Evolutionary conservation across 2,113 vertebrate genomes (phyloP).

Genomic region (Bubo blakistoni): DNA sequence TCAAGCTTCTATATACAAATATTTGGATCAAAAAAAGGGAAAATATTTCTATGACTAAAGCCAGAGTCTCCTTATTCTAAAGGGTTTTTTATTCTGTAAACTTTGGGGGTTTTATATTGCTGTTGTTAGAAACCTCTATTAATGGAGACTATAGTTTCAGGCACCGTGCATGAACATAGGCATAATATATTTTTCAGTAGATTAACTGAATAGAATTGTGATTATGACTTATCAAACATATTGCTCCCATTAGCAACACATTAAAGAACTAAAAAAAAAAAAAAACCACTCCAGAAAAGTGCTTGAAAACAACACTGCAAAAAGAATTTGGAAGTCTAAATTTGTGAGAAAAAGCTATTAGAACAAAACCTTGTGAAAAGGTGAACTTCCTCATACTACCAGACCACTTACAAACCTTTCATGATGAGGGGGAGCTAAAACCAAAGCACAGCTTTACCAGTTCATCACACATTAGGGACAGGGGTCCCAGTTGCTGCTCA

Average conservation of each 20-base stretch:
- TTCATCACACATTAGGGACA: accelerated
- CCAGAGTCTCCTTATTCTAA: neutral
- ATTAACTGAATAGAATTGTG: neutral
- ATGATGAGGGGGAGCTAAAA: neutral
- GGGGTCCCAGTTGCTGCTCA: neutral
- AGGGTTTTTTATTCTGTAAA: neutral
- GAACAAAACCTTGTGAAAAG: neutral
- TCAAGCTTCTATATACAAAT: neutral
- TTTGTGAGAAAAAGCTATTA: neutral
- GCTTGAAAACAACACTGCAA: neutral
- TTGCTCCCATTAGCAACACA: neutral
- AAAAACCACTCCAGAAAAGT: neutral
- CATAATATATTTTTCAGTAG: neutral
- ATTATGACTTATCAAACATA: neutral
- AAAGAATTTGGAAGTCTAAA: neutral
- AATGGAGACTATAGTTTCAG: neutral
- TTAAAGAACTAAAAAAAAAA: neutral
- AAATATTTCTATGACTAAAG: neutral
- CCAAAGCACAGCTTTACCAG: neutral
- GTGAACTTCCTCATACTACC: neutral
- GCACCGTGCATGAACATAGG: neutral
- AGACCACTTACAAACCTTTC: neutral
- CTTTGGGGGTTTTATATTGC: neutral
- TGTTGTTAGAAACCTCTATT: neutral
- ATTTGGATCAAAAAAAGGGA: neutral